Evolutionary conservation across 1,140 invertebrate species (phyloP).

Genomic region (Neodiprion fabricii): DNA sequence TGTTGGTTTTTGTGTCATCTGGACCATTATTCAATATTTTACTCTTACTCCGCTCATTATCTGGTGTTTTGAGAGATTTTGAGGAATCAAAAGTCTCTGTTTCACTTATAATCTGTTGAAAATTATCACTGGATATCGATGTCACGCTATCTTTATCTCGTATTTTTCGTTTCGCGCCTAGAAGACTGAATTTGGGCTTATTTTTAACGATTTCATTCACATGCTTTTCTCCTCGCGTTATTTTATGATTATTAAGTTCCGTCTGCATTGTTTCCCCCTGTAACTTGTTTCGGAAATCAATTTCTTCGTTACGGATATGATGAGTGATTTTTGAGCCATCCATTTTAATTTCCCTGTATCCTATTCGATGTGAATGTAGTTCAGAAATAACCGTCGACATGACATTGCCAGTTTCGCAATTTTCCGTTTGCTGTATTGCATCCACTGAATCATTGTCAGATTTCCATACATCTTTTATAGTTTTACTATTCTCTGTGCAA

Average conservation of each 20-base stretch:
- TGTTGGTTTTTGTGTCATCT: background rate
- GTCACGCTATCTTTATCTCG: background rate
- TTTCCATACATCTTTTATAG: background rate
- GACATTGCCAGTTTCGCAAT: background rate
- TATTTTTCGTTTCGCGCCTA: background rate
- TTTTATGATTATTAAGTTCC: background rate
- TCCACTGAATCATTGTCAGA: background rate
- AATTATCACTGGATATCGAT: background rate
- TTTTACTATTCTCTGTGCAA: slow-evolving; percentile 7
- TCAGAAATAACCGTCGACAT: background rate
- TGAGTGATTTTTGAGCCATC: background rate
- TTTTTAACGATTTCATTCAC: too few relatives aligned
- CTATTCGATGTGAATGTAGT: background rate
- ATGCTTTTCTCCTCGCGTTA: background rate
- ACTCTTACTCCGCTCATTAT: background rate
- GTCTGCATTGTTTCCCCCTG: background rate
- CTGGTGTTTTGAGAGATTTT: background rate
- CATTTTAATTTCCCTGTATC: background rate
- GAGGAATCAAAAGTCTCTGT: background rate
- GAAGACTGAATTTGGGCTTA: background rate
- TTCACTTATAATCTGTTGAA: background rate
- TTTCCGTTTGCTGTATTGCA: background rate
- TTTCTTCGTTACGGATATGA: background rate
- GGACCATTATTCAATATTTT: background rate
- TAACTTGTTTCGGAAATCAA: background rate